These are phyloP conservation scores for Tachyglossus aculeatus DNA, from an alignment of 2,797 vertebrate species.

Conservation along the genomic window DNA sequence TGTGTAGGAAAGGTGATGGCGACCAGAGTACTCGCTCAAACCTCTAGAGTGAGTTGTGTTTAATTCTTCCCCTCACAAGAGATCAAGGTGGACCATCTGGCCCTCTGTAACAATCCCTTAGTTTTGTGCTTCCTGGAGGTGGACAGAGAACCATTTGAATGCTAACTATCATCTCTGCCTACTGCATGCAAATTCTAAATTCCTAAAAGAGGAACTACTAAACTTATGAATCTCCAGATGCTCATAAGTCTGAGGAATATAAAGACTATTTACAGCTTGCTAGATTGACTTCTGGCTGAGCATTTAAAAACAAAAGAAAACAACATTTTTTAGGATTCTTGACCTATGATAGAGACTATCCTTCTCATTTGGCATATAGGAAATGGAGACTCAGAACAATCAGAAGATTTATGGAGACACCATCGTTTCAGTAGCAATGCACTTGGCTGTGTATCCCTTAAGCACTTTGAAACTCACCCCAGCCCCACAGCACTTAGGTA, in stretches of 20 bases:
- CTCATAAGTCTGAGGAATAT: neutral
- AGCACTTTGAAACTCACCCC: no score
- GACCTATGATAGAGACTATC: no score
- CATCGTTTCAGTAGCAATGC: no score
- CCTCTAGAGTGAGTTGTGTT: neutral
- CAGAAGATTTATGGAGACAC: no score
- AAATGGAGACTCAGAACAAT: no score
- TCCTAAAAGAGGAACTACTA: neutral
- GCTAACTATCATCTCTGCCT: neutral
- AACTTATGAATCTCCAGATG: neutral
- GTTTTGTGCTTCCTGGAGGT: conserved; percentile 1
- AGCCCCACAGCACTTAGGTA: no score
- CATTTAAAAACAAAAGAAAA: no score
- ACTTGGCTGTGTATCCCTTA: no score
- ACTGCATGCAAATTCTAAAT: neutral
- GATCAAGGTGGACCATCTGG: neutral
- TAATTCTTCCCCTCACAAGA: neutral
- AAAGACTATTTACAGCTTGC: neutral
- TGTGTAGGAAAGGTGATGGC: no score
- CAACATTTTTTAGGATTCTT: no score
- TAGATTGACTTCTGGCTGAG: neutral
- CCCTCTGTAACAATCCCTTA: neutral
- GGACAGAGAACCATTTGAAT: neutral
- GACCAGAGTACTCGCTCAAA: no score
- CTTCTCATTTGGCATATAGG: no score